Evolutionary conservation across 2,888 invertebrate genomes (phyloP), one percentile per base, ranked within the genome.

Genomic region (Prostheceraeus crozeri): DNA sequence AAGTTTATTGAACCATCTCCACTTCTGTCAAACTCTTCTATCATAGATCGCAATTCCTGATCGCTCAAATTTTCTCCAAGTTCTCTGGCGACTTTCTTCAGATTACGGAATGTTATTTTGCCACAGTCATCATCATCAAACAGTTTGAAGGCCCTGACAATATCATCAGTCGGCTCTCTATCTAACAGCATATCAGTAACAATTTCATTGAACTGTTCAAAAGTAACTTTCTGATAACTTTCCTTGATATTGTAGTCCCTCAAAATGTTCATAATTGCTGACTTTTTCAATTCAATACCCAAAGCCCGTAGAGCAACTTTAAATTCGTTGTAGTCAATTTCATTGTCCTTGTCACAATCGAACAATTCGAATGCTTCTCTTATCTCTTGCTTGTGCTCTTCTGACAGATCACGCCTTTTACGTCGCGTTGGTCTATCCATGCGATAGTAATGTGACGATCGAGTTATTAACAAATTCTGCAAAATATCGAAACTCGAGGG

Each of bases 111-210:
- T 57, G 70, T 74, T 53, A 76, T 76, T 67, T 75, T 76, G 11
- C 76, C 76, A 11, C 73, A 70, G 23, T 69, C 69, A 62, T 76
- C 76, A 62, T 76, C 76, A 65, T 76, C 76, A 70, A 76, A 76
- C 30, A 76, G 63, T 64, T 72, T 71, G 65, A 76, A 76, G 14
- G 76, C 75, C 65, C 75, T 75, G 23, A 72, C 59, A 19, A 76
- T 70, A 64, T 76, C 75, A 59, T 74, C 73, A 46, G 72, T 71
- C 1, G 76, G 75, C 63, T 76, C 75, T 66, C 76, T 66, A 35
- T 74, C 73, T 51, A 75, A 62, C 69, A 75, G 72, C 72, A 74
- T 71, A 57, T 74, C 75, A 59, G 74, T 73, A 69, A 74, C 76
- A 67, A 75, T 72, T 70, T 75, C 75, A 67, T 73, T 74, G 65